Conservation (phyloP, 2,113 vertebrate genomes). For the Sterna hirundo region DNA sequence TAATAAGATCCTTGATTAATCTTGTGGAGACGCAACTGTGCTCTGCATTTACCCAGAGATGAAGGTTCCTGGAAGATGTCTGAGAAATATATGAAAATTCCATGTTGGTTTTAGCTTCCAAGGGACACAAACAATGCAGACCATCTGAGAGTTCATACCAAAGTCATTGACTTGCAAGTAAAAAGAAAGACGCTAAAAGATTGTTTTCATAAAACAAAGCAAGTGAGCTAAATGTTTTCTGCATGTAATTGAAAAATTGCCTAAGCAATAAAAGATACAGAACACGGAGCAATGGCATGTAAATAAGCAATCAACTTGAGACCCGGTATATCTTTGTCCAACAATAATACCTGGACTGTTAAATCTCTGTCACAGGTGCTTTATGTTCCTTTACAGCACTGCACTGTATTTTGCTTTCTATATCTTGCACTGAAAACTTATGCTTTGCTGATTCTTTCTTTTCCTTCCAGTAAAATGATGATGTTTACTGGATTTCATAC, state of each 20-base stretch:
- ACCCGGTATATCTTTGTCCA: not conserved
- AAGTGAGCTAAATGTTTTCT: slow-evolving; percentile 2
- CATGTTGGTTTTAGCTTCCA: not conserved
- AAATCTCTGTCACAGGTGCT: not conserved
- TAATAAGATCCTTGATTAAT: not conserved
- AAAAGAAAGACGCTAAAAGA: not conserved
- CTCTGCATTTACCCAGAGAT: not conserved
- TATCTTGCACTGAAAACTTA: not conserved
- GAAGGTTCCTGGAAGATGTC: not conserved
- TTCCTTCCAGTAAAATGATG: slow-evolving; percentile 8
- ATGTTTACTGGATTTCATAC: not conserved
- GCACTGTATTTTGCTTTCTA: not conserved
- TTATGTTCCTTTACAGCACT: not conserved
- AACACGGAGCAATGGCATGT: not conserved
- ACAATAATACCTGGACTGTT: not conserved
- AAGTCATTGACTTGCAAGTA: not conserved
- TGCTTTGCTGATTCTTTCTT: not conserved
- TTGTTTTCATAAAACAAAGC: slow-evolving; percentile 52
- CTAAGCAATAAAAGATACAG: not conserved
- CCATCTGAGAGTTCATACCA: not conserved
- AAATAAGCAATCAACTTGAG: not conserved
- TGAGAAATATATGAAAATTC: not conserved
- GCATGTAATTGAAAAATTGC: not conserved
- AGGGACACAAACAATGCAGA: not conserved
- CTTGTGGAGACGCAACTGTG: not conserved